Evolutionary conservation across 2,113 vertebrate species (phyloP), one percentile per base, ranked within the genome.

Genomic region (Campylomormyrus tamandua): DNA sequence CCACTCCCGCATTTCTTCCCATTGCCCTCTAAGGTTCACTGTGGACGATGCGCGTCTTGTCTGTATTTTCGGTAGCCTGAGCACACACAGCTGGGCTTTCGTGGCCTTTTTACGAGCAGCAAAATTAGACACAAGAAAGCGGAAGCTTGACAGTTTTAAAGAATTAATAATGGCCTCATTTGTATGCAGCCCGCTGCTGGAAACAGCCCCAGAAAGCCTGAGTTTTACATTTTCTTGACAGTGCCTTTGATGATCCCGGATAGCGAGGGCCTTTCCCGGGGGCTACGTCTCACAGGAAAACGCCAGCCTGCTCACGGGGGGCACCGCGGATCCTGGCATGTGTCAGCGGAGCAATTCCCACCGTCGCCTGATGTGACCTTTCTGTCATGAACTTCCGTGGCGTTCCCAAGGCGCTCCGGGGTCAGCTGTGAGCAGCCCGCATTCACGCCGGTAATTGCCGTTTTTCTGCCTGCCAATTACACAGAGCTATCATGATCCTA

Each of bases 181-280:
- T 93, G 92, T 93, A 95, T 94, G 90, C 45, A 93, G 94, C 89
- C 7, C 92, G 53, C 92, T 91, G 87, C 94, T 94, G 83, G 15
- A 88, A 92, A 70, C 91, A 93, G 91, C 92, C 2, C 9, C 52
- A 93, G 92, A 90, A 94, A 95, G 91, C 87, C 92, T 94, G 85
- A 93, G 92, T 90, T 95, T 96, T 93, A 92, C 88, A 84, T 96
- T 96, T 96, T 95, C 94, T 94, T 94, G 92, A 96, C 93, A 94
- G 91, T 85, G 91, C 91, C 92, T 96, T 97, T 97, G 94, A 95
- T 96, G 95, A 96, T 94, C 90, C 39, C 88, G 94, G 94, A 93
- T 97, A 96, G 92, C 2, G 0, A 90, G 17, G 50, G 86, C 52
- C 86, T 35, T 56, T 96, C 94, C 94, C 48, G 52, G 87, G 94